These are phyloP conservation scores for Lepilemur ruficaudatus DNA, from an alignment of 2,797 vertebrate genomes.

Conservation along the genomic window DNA sequence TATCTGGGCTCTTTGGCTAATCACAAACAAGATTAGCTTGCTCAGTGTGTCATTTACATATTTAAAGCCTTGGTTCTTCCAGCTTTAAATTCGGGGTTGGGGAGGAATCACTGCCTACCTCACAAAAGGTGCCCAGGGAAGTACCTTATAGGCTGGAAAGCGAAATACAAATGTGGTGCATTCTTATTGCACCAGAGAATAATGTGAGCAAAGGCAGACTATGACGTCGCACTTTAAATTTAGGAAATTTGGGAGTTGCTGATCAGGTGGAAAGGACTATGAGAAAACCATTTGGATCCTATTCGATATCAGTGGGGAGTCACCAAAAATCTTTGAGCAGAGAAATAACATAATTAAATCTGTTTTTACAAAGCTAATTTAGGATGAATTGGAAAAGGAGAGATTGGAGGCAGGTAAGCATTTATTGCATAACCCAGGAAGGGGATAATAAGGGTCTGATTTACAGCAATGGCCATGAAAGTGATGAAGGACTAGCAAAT, in stretches of 20 bases:
- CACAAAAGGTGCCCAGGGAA: background rate
- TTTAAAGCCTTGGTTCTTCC: background rate
- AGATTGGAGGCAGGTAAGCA: conserved; percentile 1
- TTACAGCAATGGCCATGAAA: conserved; percentile 32
- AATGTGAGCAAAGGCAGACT: background rate
- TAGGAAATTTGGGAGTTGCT: conserved; percentile 27
- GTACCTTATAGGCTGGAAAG: background rate
- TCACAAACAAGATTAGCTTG: background rate
- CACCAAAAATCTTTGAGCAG: conserved; percentile 49
- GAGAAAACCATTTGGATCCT: conserved; percentile 49
- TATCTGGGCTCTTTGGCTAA: background rate
- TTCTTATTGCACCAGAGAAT: background rate
- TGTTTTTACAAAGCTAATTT: conserved; percentile 60
- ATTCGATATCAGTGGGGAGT: conserved; percentile 43
- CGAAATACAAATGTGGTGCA: background rate
- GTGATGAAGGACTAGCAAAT: background rate
- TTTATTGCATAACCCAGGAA: conserved; percentile 35
- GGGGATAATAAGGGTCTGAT: conserved; percentile 42
- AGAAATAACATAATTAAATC: conserved; percentile 62
- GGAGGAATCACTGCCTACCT: background rate
- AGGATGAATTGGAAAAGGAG: conserved; percentile 43
- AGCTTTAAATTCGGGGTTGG: background rate
- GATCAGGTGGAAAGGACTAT: background rate
- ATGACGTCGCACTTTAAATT: background rate
- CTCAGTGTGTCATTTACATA: background rate